Conservation (phyloP, 2,888 invertebrate species). For the Nemotelus pantherinus region DNA sequence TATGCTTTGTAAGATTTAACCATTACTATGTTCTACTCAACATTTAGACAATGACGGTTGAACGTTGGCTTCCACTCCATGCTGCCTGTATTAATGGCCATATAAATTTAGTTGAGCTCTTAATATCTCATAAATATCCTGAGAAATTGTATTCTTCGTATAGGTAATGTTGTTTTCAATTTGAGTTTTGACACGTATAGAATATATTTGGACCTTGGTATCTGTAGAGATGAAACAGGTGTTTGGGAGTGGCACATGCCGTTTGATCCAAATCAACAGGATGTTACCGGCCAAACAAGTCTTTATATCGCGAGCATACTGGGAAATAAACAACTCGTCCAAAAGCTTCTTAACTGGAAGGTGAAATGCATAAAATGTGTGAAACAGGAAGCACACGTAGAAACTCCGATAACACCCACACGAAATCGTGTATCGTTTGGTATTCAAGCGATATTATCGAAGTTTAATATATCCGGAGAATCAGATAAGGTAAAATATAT, state of each 20-base stretch:
- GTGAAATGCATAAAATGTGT: conserved; percentile 68
- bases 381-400: conserved; percentile 39
- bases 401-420: conserved; percentile 67
- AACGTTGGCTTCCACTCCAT: conserved; percentile 92
- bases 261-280: conserved; percentile 92
- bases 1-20: too few relatives aligned
- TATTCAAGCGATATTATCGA: conserved; percentile 88
- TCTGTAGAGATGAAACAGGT: conserved; percentile 73
- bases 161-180: conserved; percentile 59
- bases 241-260: conserved; percentile 86
- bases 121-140: conserved; percentile 87
- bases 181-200: background rate
- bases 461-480: conserved; percentile 73
- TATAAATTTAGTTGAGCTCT: conserved; percentile 76
- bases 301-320: conserved; percentile 89
- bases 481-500: conserved; percentile 62
- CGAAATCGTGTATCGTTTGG: conserved; percentile 84
- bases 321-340: conserved; percentile 82
- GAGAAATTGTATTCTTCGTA: conserved; percentile 72
- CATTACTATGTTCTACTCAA: background rate
- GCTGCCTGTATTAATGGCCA: conserved; percentile 93
- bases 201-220: background rate
- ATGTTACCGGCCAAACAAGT: conserved; percentile 89
- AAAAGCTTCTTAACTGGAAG: conserved; percentile 77
- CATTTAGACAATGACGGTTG: conserved; percentile 82